Percentiles rank a stretch among this genome's conserved stretches.
phyloP scores from a whole-genome alignment of 2,113 vertebrate genomes.

The Pteropus alecto region DNA sequence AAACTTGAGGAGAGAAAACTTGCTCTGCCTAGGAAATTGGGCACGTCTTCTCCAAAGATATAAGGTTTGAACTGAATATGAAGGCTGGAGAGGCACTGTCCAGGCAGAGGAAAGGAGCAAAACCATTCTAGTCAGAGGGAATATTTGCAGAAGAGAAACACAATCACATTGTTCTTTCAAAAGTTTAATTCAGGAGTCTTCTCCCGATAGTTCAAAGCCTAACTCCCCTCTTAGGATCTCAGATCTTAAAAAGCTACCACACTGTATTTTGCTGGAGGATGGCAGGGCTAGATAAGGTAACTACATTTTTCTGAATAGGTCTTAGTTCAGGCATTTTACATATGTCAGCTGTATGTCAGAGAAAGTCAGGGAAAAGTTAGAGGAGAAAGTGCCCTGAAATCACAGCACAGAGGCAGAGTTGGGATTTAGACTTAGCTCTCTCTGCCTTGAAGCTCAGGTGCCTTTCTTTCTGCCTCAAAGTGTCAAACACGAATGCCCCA shows the following conservation, averaged over 20 bases:
- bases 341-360: neutral
- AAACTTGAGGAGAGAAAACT: neutral
- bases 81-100: neutral
- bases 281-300: neutral
- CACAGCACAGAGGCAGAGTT: neutral
- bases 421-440: neutral
- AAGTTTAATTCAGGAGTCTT: neutral
- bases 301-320: neutral
- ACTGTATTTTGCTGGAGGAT: neutral
- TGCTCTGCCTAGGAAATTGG: neutral
- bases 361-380: neutral
- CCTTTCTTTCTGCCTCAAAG: neutral
- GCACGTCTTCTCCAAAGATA: neutral
- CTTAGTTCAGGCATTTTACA: neutral
- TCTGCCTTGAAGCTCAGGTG: neutral
- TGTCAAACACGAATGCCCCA: neutral
- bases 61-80: neutral
- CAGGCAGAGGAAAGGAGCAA: neutral
- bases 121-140: neutral
- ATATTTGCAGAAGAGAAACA: neutral
- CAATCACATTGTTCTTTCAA: neutral
- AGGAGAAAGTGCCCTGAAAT: neutral
- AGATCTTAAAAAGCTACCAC: neutral
- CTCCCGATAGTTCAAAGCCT: neutral
- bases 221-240: neutral